Evolutionary conservation across 1,140 invertebrate species (phyloP), one percentile per base, ranked within the genome.

Genomic region (Pogonognathellus flavescens): DNA sequence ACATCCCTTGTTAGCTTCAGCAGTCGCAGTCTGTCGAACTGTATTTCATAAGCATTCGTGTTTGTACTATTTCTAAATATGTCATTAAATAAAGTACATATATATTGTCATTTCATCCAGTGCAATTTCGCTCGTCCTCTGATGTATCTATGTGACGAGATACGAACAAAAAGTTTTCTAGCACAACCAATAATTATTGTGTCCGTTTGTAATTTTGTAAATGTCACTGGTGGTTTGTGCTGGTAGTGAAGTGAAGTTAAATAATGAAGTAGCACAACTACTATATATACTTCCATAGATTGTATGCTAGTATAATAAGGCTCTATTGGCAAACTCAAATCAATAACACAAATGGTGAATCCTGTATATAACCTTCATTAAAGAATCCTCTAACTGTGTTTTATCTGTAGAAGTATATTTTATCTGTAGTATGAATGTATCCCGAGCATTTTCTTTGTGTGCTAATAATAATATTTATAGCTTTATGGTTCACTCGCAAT

Each of bases 341-440:
- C 70, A 76, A 76, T 76, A 76, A 76, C 31, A 49, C 25, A 76
- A 76, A 76, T 76, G 70, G 70, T 31, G 70, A 76, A 76, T 76
- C 70, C 49, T 31, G 62, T n/a, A 76, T 76, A 76, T 76, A 49
- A 49, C 70, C 70, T n/a, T 76, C 41, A 16, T 76, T 76, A 76
- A 76, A 41, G 31, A 76, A 31, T 50, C 49, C 13, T 25, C 31
- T 31, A 49, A 76, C 41, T 18, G 31, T 41, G 41, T 76, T 41
- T 76, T 18, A 76, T 66, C 11, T 57, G 53, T 57, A 57, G n/a
- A n/a, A n/a, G n/a, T n/a, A n/a, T n/a, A n/a, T n/a, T n/a, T n/a
- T n/a, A n/a, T n/a, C n/a, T n/a, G 11, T 14, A 14, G 53, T 57
- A 57, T 57, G 53, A 4, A n/a, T 57, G 53, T 57, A n/a, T 57